Conservation (phyloP, 2,113 vertebrate genomes). For the Scortum barcoo region DNA sequence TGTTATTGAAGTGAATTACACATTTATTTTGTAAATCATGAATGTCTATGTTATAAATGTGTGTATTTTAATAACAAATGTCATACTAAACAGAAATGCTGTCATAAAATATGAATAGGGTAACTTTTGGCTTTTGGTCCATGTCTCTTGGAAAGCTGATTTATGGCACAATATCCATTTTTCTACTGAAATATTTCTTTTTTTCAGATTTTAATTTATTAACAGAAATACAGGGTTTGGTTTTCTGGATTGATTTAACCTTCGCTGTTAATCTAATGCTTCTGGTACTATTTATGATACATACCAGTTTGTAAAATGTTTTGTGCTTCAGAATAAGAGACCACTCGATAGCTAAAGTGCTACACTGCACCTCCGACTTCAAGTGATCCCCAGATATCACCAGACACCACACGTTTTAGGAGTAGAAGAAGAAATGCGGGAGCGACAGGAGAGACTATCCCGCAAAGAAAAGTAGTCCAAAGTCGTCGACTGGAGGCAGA, state of each 20-base stretch:
- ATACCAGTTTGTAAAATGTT: slow-evolving; percentile 63
- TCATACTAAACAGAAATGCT: slow-evolving; percentile 75
- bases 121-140: slow-evolving; percentile 67
- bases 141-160: slow-evolving; percentile 69
- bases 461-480: not conserved
- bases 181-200: slow-evolving; percentile 64
- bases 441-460: not conserved
- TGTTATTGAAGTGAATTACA: slow-evolving; percentile 71
- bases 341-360: not conserved
- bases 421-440: not conserved
- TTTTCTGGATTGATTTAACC: slow-evolving; percentile 50
- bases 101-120: slow-evolving; percentile 71
- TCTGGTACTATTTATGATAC: slow-evolving; percentile 66
- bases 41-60: slow-evolving; percentile 82
- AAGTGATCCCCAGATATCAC: slow-evolving; percentile 14
- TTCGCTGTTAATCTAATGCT: slow-evolving; percentile 60
- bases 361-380: slow-evolving; percentile 5
- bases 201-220: slow-evolving; percentile 42
- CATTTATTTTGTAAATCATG: slow-evolving; percentile 83
- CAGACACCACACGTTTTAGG: not conserved
- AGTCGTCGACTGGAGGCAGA: not conserved
- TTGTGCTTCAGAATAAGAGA: slow-evolving; percentile 42
- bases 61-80: slow-evolving; percentile 84
- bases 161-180: slow-evolving; percentile 81
- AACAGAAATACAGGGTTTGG: slow-evolving; percentile 55